Evolutionary conservation across 1,140 invertebrate genomes (phyloP), one percentile per base, ranked within the genome.

Genomic region (Heliconius himera): DNA sequence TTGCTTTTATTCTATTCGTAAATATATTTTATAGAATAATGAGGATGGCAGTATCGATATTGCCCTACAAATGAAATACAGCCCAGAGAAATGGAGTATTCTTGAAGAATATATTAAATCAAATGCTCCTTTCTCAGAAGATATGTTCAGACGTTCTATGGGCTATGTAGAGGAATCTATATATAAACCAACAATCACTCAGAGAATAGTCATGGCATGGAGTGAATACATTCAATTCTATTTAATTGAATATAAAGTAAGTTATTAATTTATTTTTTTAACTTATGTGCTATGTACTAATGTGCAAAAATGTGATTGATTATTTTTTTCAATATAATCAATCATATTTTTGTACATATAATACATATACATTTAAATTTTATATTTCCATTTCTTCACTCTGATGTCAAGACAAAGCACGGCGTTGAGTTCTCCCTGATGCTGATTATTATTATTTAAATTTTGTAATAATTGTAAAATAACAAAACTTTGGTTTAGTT

Each of bases 201-300:
- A 92, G 22, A 89, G 86, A 82, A 87, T 92, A 79, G 81, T 81
- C 8, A 79, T 90, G 75, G 88, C 88, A 51, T 94, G 93, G 93
- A 89, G 76, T 83, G 91, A 94, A 81, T 89, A 92, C 76, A 85
- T 93, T 33, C 87, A 90, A 74, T 70, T 81, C 16, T 91, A 89
- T 86, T 81, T 94, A 56, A 78, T 82, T 73, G 87, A 92, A 80
- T 94, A 93, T 78, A 93, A 91, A 87, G 93, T 94, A 87, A 74
- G 60, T 51, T 18, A 20, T 20, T 51, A 1, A 18, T 18, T 51
- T 0, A 56, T n/a, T n/a, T 56, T 9, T 20, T 56, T 56, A n/a
- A 22, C 54, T 56, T 18, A 20, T n/a, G n/a, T 56, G 20, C 51
- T 56, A n/a, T 29, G 29, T 29, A 29, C 29, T 29, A 2, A 29